Percentiles rank a stretch among this genome's conserved stretches.
These are phyloP conservation scores for Sorex maritimensis DNA, from an alignment of 2,797 vertebrate species.

Conservation along the genomic window DNA sequence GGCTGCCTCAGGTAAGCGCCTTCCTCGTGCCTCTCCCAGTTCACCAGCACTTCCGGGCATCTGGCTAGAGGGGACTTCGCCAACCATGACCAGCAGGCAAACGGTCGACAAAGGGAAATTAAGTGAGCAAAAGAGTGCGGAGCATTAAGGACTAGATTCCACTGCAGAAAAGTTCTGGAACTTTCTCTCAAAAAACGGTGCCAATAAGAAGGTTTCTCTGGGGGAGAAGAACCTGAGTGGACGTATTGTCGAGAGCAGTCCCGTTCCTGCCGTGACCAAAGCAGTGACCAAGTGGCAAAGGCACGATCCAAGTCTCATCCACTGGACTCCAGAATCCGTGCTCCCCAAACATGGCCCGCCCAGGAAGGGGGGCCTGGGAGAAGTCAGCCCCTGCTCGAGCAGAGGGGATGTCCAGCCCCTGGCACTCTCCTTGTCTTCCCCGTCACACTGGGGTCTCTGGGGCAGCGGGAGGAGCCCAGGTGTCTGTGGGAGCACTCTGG, in stretches of 20 bases:
- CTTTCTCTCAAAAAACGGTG: conserved; percentile 18
- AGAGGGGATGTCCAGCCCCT: too few relatives aligned
- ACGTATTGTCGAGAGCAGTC: conserved; percentile 15
- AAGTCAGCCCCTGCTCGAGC: too few relatives aligned
- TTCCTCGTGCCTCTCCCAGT: conserved; percentile 10
- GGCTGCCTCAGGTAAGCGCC: neutral
- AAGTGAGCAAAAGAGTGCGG: conserved; percentile 42
- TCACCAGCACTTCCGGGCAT: conserved; percentile 62
- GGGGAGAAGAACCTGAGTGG: conserved; percentile 60
- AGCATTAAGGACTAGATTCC: conserved; percentile 13
- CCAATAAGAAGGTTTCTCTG: conserved; percentile 31
- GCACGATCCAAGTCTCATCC: too few relatives aligned
- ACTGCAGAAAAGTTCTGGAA: neutral
- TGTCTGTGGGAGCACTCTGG: too few relatives aligned
- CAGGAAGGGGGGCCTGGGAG: too few relatives aligned
- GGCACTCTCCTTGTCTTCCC: too few relatives aligned
- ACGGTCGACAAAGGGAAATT: conserved; percentile 67
- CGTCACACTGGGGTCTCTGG: too few relatives aligned
- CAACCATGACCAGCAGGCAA: conserved; percentile 63
- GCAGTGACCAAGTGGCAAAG: too few relatives aligned
- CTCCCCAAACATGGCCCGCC: too few relatives aligned
- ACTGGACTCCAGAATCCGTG: too few relatives aligned
- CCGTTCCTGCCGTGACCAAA: neutral
- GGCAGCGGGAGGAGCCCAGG: too few relatives aligned
- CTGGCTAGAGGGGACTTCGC: conserved; percentile 44